phyloP scores from a whole-genome alignment of 2,113 vertebrate genomes.

The Daboia siamensis region DNA sequence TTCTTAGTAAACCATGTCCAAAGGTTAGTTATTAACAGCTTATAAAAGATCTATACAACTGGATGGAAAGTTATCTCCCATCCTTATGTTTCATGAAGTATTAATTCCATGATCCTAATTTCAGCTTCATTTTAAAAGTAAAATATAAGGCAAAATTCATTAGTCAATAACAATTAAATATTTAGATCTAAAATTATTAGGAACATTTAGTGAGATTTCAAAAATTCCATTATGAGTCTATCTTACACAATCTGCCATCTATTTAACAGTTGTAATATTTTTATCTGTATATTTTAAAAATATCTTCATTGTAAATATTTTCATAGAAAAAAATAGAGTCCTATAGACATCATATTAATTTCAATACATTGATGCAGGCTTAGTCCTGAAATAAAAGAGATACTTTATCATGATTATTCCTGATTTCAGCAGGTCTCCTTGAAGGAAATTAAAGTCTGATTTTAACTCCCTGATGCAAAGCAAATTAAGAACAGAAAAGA shows the following conservation, averaged over 20 bases:
- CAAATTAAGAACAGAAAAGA: not conserved
- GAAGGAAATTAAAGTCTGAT: not conserved
- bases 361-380: not conserved
- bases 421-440: not conserved
- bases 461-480: not conserved
- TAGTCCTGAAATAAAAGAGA: not conserved
- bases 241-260: no score
- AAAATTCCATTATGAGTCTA: not conserved
- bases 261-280: not conserved
- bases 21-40: not conserved
- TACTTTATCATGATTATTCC: not conserved
- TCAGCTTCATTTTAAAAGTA: not conserved
- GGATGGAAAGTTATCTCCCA: not conserved
- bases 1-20: not conserved
- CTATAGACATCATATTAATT: not conserved
- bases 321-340: not conserved
- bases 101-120: not conserved
- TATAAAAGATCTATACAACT: not conserved
- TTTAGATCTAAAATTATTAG: not conserved
- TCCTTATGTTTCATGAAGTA: not conserved
- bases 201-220: not conserved
- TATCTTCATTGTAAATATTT: not conserved
- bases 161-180: not conserved
- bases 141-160: not conserved
- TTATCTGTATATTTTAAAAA: not conserved